These are phyloP conservation scores for Genyomyrus donnyi DNA, from an alignment of 2,113 vertebrate genomes.

Conservation along the genomic window DNA sequence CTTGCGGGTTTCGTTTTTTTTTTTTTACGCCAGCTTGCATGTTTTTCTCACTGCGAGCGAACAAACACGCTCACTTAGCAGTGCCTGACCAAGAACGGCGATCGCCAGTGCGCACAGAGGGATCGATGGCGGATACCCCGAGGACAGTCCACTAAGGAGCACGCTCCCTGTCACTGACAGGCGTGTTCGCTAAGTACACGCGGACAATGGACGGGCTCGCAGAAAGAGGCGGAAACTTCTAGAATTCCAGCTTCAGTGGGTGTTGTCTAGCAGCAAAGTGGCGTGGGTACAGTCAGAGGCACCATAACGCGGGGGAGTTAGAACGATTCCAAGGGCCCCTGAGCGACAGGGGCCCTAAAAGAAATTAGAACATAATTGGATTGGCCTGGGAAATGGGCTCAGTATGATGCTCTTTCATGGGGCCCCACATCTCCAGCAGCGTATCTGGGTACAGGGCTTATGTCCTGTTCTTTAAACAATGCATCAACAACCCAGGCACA, in stretches of 20 bases:
- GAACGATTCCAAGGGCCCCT: background rate
- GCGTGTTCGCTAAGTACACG: background rate
- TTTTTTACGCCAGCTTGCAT: background rate
- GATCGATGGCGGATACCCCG: background rate
- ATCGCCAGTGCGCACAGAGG: background rate
- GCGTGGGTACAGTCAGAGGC: background rate
- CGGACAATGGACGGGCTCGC: background rate
- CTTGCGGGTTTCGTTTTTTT: background rate
- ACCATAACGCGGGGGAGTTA: background rate
- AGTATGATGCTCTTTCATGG: background rate
- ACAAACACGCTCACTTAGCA: background rate
- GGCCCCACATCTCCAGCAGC: background rate
- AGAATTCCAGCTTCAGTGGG: background rate
- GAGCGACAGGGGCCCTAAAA: background rate
- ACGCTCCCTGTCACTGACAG: background rate
- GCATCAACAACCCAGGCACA: background rate
- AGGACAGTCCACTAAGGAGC: background rate
- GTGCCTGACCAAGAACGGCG: background rate
- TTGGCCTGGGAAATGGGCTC: background rate
- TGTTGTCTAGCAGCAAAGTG: background rate
- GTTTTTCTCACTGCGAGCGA: background rate
- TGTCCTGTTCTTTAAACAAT: background rate
- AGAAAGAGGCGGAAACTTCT: background rate
- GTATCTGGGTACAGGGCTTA: background rate
- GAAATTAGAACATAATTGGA: no score